Evolutionary conservation across 2,797 vertebrate genomes (phyloP).

Genomic region (Pampus argenteus): DNA sequence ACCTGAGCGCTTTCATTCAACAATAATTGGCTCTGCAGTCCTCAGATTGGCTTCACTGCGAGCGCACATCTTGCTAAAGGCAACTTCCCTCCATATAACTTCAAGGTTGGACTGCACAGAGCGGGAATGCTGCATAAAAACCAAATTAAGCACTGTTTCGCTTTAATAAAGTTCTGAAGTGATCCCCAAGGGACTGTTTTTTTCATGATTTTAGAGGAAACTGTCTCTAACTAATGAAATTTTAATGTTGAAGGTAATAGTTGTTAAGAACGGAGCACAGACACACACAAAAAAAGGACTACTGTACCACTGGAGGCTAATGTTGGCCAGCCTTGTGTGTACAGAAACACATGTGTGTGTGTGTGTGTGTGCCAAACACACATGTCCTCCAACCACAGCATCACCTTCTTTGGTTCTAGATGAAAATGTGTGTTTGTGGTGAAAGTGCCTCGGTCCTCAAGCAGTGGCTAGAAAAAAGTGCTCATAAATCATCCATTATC

Average conservation of each 20-base stretch:
- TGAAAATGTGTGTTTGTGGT: slow-evolving; percentile 39
- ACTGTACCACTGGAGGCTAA: background rate
- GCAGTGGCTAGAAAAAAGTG: slow-evolving; percentile 46
- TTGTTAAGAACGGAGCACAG: slow-evolving; percentile 30
- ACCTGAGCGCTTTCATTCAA: slow-evolving; percentile 26
- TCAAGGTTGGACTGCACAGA: slow-evolving; percentile 43
- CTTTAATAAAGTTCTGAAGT: slow-evolving; percentile 66
- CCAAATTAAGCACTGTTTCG: slow-evolving; percentile 58
- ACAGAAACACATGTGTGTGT: slow-evolving; percentile 23
- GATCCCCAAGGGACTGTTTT: slow-evolving; percentile 50
- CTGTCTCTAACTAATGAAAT: slow-evolving; percentile 64
- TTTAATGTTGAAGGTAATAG: slow-evolving; percentile 51
- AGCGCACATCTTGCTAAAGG: slow-evolving; percentile 30
- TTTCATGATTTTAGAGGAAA: slow-evolving; percentile 60
- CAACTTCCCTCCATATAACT: slow-evolving; percentile 26
- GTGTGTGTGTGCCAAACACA: background rate
- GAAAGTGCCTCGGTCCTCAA: slow-evolving; percentile 48
- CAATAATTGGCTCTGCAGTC: slow-evolving; percentile 24
- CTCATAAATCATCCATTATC: slow-evolving; percentile 82
- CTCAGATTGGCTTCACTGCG: slow-evolving; percentile 2
- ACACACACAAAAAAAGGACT: slow-evolving; percentile 16
- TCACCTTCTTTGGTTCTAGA: slow-evolving; percentile 11
- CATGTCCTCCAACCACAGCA: slow-evolving; percentile 12
- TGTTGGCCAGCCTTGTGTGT: background rate
- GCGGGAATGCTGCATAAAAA: slow-evolving; percentile 55